phyloP scores from a whole-genome alignment of 2,797 vertebrate genomes.

The Eospalax fontanierii region DNA sequence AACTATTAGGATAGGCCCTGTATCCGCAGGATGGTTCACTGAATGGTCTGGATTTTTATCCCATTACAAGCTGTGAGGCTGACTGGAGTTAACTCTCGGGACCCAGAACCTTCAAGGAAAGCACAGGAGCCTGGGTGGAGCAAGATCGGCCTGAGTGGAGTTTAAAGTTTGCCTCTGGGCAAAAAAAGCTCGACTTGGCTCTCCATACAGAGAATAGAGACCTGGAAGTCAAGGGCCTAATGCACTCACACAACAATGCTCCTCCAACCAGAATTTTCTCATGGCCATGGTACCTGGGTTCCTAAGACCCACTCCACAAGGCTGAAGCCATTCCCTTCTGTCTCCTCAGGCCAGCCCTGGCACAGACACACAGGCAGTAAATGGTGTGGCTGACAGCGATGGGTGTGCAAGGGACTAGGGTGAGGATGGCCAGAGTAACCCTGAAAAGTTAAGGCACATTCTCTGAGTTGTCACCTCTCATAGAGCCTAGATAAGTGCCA shows the following conservation, averaged over 20 bases:
- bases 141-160: background rate
- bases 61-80: background rate
- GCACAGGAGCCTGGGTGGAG: background rate
- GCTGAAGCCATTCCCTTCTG: background rate
- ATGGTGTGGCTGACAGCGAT: background rate
- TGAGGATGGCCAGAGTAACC: background rate
- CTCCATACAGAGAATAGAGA: background rate
- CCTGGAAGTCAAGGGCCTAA: background rate
- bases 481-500: background rate
- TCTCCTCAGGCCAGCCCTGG: background rate
- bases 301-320: background rate
- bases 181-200: background rate
- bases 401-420: fast-evolving
- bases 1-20: too few relatives aligned
- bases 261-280: background rate
- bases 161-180: background rate
- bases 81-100: background rate
- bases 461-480: background rate
- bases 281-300: background rate
- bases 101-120: background rate
- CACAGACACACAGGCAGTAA: background rate
- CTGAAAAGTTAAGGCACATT: background rate
- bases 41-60: background rate
- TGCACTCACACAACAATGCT: too few relatives aligned
- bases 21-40: background rate